Evolutionary conservation across 2,113 vertebrate genomes (phyloP), one percentile per base, ranked within the genome.

Genomic region (Pterocles gutturalis): DNA sequence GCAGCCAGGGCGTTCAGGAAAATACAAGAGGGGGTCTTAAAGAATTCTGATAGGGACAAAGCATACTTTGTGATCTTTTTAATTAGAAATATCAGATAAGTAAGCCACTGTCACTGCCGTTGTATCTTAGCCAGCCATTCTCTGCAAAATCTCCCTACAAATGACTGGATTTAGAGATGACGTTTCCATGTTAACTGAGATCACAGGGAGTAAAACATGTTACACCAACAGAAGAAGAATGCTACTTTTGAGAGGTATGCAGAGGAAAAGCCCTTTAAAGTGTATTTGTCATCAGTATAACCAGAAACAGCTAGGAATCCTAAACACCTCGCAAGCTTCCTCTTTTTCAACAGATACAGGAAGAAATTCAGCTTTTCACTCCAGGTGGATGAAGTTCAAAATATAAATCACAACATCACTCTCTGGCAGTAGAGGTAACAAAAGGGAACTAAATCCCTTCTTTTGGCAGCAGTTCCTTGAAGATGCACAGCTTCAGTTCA

Each of bases 31-130:
- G 11, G 16, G 5, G 19, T 16, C 43, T 57, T 26, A 5, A 64
- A 51, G 57, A 26, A 17, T 51, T 45, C 45, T 10, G 11, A 34
- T 3, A 29, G 11, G 17, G 48, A 55, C 38, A 54, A 79, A 67
- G 49, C 1, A 46, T 33, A 33, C 9, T 22, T 48, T 0, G 2
- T 48, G 67, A 62, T 55, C 79, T 75, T 29, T 36, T 13, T 49
- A 41, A 31, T 24, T 13, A 29, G 13, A 20, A 60, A 34, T 45
- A 66, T 8, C 66, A 83, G 66, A 0, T 25, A 60, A 26, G 25
- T 4, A 55, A 80, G 43, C 38, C 58, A 5, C 66, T 57, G 46
- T 5, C 57, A 22, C 13, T 0, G 0, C 53, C 33, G 54, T 5
- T 54, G 11, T 20, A 18, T 13, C 72, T 38, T 73, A 38, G 78